Percentiles rank a stretch among this genome's conserved stretches.
Evolutionary conservation across 1,140 invertebrate species (phyloP).

Genomic region (Lepidurus arcticus): DNA sequence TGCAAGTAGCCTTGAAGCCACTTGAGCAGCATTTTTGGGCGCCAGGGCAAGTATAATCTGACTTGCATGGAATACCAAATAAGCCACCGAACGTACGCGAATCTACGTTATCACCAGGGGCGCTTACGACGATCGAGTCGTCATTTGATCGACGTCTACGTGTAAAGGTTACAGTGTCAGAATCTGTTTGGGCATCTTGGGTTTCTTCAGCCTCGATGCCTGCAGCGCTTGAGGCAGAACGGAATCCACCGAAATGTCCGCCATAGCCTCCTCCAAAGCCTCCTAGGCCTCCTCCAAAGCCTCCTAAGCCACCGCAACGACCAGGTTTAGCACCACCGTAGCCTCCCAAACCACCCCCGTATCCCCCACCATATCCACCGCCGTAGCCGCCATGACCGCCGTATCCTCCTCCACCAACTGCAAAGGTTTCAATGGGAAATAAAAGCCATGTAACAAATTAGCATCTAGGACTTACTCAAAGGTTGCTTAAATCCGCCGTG

Average conservation of each 20-base stretch:
- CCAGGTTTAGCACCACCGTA: not conserved
- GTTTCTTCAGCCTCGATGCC: not conserved
- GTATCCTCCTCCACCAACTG: not conserved
- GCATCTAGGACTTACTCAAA: too few relatives aligned
- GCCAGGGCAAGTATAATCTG: not conserved
- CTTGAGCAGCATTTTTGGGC: not conserved
- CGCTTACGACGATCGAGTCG: not conserved
- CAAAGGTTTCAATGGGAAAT: not conserved
- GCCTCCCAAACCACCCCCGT: not conserved
- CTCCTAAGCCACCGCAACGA: not conserved
- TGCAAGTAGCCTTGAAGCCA: conserved; percentile 1
- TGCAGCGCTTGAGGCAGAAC: not conserved
- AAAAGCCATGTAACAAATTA: not conserved
- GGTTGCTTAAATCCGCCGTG: too few relatives aligned
- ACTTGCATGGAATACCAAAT: not conserved
- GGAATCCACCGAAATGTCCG: not conserved
- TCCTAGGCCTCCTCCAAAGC: too few relatives aligned
- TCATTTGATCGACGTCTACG: conserved; percentile 1
- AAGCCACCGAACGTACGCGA: not conserved
- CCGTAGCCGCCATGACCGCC: not conserved
- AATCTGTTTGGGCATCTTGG: not conserved
- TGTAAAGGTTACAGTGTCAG: not conserved
- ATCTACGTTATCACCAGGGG: not conserved
- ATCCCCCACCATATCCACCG: not conserved
- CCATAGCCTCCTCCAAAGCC: too few relatives aligned